Evolutionary conservation across 2,113 vertebrate species (phyloP), one percentile per base, ranked within the genome.

Genomic region (Potamarius usumacintae): DNA sequence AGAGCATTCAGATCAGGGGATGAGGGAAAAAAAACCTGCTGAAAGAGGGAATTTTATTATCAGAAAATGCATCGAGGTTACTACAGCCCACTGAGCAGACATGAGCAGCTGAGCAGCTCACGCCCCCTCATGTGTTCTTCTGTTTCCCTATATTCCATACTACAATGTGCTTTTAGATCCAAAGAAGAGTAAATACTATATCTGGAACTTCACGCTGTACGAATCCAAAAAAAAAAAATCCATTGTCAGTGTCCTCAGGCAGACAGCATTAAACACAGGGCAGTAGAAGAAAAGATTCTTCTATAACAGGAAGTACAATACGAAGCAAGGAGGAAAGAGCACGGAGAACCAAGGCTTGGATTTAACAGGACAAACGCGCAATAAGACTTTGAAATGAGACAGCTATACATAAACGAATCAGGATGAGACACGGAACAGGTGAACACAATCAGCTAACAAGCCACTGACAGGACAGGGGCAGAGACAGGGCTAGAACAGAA

Each of bases 41-140:
- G 86, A 87, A 87, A 83, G 67, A 71, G 77, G 34, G 42, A 87
- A 60, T 76, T 87, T 87, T 83, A 87, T 83, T 69, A 88, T 76
- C 50, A 78, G 81, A 55, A 71, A 84, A 78, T 42, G 81, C 58
- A 14, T 30, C 11, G 20, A 69, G 86, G 86, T 88, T 84, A 84
- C 72, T 79, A 88, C 80, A 84, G 7, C 82, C 72, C 72, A 67
- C 58, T 78, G 81, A 84, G 86, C 79, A 82, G 55, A 27, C 63
- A 17, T 27, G 52, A 78, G 50, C 76, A 55, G 25, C 52, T 15
- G 76, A 78, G 76, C 52, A 55, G 50, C 50, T 78, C 7, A 5
- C n/a, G 6, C 27, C 52, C 25, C 52, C 76, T 25, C 12, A 8
- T 55, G 25, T 15, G 55, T 55, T 74, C 22, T 55, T 27, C 76